Evolutionary conservation across 2,113 vertebrate species (phyloP).

Genomic region (Sminthopsis crassicaudata): DNA sequence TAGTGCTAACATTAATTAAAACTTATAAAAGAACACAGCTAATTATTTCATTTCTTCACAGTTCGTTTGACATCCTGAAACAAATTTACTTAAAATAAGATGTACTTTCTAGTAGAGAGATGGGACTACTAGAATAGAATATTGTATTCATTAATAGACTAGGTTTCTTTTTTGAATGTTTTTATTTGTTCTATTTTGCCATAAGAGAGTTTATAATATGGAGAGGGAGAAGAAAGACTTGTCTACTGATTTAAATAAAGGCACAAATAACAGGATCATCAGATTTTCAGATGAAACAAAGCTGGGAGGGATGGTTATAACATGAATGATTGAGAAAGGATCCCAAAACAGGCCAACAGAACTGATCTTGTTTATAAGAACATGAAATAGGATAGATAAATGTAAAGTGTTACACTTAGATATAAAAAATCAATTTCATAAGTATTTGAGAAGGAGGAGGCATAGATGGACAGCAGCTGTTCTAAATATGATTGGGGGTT

Average conservation of each 20-base stretch:
- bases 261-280: not conserved
- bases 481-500: not conserved
- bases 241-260: not conserved
- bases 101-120: not conserved
- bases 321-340: not conserved
- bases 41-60: not conserved
- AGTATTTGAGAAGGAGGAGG: not conserved
- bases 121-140: not conserved
- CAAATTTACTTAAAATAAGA: not conserved
- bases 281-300: not conserved
- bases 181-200: not conserved
- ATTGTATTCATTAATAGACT: not conserved
- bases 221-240: not conserved
- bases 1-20: too few relatives aligned
- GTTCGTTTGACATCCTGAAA: not conserved
- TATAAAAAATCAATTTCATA: not conserved
- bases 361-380: not conserved
- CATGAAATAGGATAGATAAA: not conserved
- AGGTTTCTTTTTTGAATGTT: not conserved
- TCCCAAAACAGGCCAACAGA: not conserved
- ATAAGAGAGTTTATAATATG: not conserved
- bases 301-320: not conserved
- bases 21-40: not conserved
- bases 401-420: not conserved
- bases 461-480: not conserved